Evolutionary conservation across 2,113 vertebrate genomes (phyloP).

Genomic region (Typhlomys cinereus): DNA sequence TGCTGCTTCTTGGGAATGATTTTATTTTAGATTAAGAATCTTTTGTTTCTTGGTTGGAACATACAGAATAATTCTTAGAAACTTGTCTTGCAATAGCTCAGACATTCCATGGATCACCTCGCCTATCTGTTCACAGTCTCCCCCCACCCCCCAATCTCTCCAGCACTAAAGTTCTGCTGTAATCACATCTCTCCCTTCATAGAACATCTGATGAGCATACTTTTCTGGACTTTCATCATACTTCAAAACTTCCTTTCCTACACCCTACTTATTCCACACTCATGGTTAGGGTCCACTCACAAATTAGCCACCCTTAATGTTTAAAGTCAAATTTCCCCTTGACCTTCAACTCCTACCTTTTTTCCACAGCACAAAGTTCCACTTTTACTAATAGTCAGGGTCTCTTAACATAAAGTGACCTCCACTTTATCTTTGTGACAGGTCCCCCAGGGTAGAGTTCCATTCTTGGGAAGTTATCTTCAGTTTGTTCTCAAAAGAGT

Average conservation of each 20-base stretch:
- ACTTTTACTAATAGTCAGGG: slow-evolving; percentile 12
- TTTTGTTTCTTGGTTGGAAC: neutral
- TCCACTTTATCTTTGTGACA: slow-evolving; percentile 22
- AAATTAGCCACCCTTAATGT: neutral
- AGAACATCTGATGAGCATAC: slow-evolving; percentile 37
- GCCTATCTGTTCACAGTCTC: too few relatives aligned
- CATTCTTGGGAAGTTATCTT: neutral
- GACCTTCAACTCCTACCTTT: slow-evolving; percentile 73
- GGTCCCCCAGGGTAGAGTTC: neutral
- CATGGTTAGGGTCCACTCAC: slow-evolving; percentile 24
- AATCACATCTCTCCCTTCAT: too few relatives aligned
- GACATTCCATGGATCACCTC: too few relatives aligned
- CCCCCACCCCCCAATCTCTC: too few relatives aligned
- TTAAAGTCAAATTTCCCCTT: slow-evolving; percentile 57
- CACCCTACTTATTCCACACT: neutral
- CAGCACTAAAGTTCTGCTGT: neutral
- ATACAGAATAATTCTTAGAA: neutral
- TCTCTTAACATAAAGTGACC: slow-evolving; percentile 41
- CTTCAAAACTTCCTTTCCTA: slow-evolving; percentile 33
- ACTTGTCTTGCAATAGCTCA: neutral
- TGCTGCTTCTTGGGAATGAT: neutral
- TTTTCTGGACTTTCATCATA: slow-evolving; percentile 65
- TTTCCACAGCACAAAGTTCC: slow-evolving; percentile 10
- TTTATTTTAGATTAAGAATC: neutral
- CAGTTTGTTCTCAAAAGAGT: neutral